These are phyloP conservation scores for Halyomorpha halys DNA, from an alignment of 1,140 invertebrate species.

Conservation along the genomic window DNA sequence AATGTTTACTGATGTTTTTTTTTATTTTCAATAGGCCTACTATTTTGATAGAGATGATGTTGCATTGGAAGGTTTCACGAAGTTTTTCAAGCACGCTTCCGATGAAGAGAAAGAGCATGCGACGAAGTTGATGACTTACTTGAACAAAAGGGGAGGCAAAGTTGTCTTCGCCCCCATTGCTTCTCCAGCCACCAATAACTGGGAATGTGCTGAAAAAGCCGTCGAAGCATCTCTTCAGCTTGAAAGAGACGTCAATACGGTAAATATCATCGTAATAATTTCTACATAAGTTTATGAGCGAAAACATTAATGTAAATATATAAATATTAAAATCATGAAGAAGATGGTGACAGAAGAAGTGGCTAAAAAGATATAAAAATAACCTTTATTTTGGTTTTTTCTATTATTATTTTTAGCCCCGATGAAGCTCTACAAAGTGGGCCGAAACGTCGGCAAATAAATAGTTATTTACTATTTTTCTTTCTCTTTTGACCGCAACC, in stretches of 20 bases:
- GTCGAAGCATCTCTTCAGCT: conserved; percentile 59
- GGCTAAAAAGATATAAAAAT: too few relatives aligned
- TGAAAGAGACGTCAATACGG: conserved; percentile 69
- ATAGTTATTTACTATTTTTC: too few relatives aligned
- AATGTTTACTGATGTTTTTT: background rate
- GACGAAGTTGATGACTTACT: conserved; percentile 62
- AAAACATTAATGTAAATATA: too few relatives aligned
- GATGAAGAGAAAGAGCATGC: conserved; percentile 69
- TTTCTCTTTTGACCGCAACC: too few relatives aligned
- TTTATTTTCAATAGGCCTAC: conserved; percentile 45
- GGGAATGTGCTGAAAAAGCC: conserved; percentile 53
- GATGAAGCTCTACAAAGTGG: too few relatives aligned
- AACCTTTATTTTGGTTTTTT: too few relatives aligned
- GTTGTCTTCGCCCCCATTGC: conserved; percentile 46
- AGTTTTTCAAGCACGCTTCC: conserved; percentile 61
- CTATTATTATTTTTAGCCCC: too few relatives aligned
- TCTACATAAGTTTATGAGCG: too few relatives aligned
- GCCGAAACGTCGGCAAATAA: too few relatives aligned
- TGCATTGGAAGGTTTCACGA: conserved; percentile 55
- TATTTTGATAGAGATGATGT: conserved; percentile 74
- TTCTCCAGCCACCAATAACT: conserved; percentile 49
- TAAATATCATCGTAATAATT: too few relatives aligned
- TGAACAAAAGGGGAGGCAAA: conserved; percentile 69
- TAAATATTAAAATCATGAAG: too few relatives aligned
- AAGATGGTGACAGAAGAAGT: too few relatives aligned